Conservation (phyloP, 2,113 vertebrate species). For the Cebidichthys violaceus region DNA sequence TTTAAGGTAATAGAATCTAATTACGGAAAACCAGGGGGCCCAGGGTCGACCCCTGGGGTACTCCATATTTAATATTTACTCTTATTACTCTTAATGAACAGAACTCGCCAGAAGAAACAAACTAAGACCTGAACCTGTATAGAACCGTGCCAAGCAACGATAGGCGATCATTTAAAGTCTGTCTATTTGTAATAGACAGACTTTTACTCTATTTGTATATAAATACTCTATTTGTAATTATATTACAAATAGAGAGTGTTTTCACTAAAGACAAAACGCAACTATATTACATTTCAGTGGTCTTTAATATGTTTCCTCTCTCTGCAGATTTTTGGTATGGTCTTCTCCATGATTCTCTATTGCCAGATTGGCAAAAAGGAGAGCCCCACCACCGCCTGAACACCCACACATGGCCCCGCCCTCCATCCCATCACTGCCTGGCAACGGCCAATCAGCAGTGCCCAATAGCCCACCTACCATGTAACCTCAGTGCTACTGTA, state of each 20-base stretch:
- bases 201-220: no score
- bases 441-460: conserved; percentile 24
- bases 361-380: conserved; percentile 74
- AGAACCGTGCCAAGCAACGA: no score
- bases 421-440: background rate
- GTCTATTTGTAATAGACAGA: background rate
- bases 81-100: background rate
- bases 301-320: background rate
- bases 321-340: conserved; percentile 78
- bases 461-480: background rate
- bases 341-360: conserved; percentile 77
- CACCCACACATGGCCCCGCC: background rate
- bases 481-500: conserved; percentile 27
- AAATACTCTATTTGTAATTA: background rate
- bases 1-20: no score
- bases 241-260: background rate
- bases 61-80: background rate
- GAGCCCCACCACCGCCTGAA: conserved; percentile 40
- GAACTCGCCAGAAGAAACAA: background rate
- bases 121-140: no score
- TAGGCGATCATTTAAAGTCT: background rate
- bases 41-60: no score
- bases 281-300: background rate
- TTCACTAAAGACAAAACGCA: no score
- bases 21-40: no score